A percentile compares a stretch with the other conserved stretches of the same genome.
These are phyloP conservation scores for Carcharodon carcharias DNA, from an alignment of 2,797 vertebrate genomes.

Conservation along the genomic window DNA sequence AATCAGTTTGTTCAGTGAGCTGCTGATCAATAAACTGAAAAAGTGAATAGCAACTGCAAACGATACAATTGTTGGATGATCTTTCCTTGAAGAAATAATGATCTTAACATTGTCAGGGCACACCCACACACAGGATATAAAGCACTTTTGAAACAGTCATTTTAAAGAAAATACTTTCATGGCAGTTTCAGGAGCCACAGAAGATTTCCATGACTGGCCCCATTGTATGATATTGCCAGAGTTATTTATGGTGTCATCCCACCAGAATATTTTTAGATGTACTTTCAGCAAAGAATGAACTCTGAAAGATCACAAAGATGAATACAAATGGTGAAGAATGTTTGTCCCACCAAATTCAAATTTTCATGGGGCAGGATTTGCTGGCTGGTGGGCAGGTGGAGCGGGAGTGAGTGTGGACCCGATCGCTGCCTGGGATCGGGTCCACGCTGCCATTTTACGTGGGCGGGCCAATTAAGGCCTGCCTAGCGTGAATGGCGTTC, in stretches of 20 bases:
- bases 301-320: background rate
- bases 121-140: background rate
- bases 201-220: background rate
- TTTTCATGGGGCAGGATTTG: too few relatives aligned
- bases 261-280: background rate
- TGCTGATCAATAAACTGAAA: background rate
- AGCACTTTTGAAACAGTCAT: background rate
- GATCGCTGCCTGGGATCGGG: too few relatives aligned
- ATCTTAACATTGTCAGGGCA: background rate
- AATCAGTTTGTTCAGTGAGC: background rate
- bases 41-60: background rate
- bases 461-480: too few relatives aligned
- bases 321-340: background rate
- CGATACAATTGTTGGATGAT: background rate
- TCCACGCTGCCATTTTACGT: too few relatives aligned
- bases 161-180: background rate
- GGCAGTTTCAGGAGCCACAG: background rate
- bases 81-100: background rate
- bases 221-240: background rate
- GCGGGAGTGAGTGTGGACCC: too few relatives aligned
- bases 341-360: background rate
- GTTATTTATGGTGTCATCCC: background rate
- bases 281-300: background rate
- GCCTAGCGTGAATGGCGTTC: too few relatives aligned
- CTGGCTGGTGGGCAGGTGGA: too few relatives aligned